phyloP scores from a whole-genome alignment of 2,113 vertebrate species.

The Marmota monax region DNA sequence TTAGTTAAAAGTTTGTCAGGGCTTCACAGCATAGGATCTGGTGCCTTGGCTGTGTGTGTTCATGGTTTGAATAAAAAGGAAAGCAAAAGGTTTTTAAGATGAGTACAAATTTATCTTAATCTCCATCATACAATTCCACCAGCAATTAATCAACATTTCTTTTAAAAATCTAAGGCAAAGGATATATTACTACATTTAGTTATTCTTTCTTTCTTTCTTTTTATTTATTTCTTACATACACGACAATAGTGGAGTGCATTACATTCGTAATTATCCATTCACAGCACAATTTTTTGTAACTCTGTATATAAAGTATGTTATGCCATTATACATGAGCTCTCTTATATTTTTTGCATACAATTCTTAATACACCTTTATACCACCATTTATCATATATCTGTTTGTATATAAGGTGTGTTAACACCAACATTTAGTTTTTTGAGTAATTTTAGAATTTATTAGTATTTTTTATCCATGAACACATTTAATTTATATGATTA shows the following conservation, averaged over 20 bases:
- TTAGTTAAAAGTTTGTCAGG: not conserved
- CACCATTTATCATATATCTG: too few relatives aligned
- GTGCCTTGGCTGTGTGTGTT: not conserved
- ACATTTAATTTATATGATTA: constrained; percentile 48
- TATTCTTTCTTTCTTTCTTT: too few relatives aligned
- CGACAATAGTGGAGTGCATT: too few relatives aligned
- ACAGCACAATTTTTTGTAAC: too few relatives aligned
- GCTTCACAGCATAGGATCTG: not conserved
- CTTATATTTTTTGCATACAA: too few relatives aligned
- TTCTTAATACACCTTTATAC: too few relatives aligned
- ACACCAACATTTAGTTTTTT: not conserved
- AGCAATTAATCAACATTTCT: not conserved
- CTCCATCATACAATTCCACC: not conserved
- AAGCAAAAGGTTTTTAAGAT: not conserved
- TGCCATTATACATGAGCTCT: too few relatives aligned
- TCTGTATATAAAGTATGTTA: too few relatives aligned
- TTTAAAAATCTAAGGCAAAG: not conserved
- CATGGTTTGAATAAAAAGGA: not conserved
- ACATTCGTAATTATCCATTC: too few relatives aligned
- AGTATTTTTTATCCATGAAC: constrained; percentile 21
- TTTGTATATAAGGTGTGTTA: too few relatives aligned
- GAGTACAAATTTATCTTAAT: not conserved
- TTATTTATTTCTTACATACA: too few relatives aligned
- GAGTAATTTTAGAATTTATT: not conserved
- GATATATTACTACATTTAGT: not conserved